phyloP scores from a whole-genome alignment of 2,888 invertebrate species.

The Macrophya alboannulata region DNA sequence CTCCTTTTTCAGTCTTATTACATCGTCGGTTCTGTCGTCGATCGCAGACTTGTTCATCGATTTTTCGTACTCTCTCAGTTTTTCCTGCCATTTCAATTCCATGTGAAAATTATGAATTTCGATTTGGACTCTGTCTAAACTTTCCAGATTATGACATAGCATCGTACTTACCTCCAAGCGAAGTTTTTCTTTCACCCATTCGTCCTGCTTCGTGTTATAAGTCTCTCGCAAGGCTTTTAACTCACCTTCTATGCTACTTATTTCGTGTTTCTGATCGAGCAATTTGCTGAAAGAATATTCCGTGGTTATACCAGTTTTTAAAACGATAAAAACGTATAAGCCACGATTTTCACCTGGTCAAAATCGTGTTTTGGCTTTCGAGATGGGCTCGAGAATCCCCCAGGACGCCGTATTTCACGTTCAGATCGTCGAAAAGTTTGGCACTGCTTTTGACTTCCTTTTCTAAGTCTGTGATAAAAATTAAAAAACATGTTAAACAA shows the following conservation, averaged over 20 bases:
- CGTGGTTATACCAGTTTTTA: background rate
- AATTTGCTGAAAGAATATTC: constrained; percentile 82
- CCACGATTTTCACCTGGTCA: constrained; percentile 84
- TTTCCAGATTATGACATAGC: background rate
- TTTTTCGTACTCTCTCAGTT: constrained; percentile 70
- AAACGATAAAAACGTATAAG: constrained; percentile 27
- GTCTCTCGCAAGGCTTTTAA: constrained; percentile 85
- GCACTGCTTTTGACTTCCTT: constrained; percentile 85
- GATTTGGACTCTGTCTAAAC: background rate
- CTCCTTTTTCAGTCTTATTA: constrained; percentile 87
- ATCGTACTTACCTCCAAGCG: constrained; percentile 83
- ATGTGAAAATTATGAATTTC: constrained; percentile 3
- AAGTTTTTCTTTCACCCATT: constrained; percentile 89
- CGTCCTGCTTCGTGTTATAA: constrained; percentile 85
- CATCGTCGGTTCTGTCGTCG: constrained; percentile 89
- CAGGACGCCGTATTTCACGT: constrained; percentile 90
- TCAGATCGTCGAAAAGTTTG: constrained; percentile 90
- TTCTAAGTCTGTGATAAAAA: constrained; percentile 84
- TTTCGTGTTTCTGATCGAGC: constrained; percentile 84
- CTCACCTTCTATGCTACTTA: constrained; percentile 84
- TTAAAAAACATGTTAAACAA: background rate
- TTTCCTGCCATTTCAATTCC: constrained; percentile 66
- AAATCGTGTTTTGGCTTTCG: constrained; percentile 90
- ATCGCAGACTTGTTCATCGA: constrained; percentile 83
- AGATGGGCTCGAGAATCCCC: constrained; percentile 92